phyloP scores from a whole-genome alignment of 2,888 invertebrate genomes.

The Drosophila bunnanda region DNA sequence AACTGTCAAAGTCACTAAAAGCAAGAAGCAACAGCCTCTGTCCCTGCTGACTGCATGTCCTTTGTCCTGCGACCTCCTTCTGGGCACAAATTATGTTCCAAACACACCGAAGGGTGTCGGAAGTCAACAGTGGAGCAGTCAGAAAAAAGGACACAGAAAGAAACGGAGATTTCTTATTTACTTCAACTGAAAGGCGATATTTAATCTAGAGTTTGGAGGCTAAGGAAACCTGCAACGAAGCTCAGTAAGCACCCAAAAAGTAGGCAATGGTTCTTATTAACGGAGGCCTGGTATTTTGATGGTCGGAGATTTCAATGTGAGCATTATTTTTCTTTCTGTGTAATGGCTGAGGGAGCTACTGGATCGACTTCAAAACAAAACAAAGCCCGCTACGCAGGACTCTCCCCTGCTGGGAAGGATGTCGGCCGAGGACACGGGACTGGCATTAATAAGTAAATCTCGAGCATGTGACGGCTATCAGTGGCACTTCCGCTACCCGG shows the following conservation, averaged over 20 bases:
- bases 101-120: conserved; percentile 72
- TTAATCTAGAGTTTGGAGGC: not conserved
- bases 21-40: conserved; percentile 72
- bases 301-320: no score
- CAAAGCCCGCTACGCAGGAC: conserved; percentile 46
- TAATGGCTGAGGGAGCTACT: conserved; percentile 7
- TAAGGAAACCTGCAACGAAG: not conserved
- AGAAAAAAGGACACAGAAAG: conserved; percentile 26
- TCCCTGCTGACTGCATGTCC: conserved; percentile 31
- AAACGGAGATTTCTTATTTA: no score
- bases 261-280: not conserved
- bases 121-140: conserved; percentile 64
- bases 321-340: not conserved
- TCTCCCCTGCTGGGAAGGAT: conserved; percentile 53
- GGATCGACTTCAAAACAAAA: conserved; percentile 64
- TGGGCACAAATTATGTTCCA: conserved; percentile 70
- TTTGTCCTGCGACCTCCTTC: conserved; percentile 35
- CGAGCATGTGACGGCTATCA: conserved; percentile 79
- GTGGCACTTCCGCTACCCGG: conserved; percentile 65
- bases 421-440: conserved; percentile 58
- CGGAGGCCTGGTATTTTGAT: not conserved
- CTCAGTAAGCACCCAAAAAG: not conserved
- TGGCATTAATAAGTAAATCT: conserved; percentile 78
- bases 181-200: no score
- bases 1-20: conserved; percentile 80